Conservation (phyloP, 2,888 invertebrate genomes). For the Protodeltote pygarga region DNA sequence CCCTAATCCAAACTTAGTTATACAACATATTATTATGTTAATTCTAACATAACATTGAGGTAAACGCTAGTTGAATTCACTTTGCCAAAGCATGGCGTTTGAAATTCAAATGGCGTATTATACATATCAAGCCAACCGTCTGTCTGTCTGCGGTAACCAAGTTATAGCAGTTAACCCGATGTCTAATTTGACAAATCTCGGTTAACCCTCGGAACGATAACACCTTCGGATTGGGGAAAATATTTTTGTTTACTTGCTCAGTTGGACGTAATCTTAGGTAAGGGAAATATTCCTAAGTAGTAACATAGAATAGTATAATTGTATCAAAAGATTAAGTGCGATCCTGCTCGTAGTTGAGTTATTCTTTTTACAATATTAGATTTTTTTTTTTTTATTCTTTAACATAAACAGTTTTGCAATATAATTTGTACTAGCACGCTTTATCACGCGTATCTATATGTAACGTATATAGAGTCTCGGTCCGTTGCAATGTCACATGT, state of each 20-base stretch:
- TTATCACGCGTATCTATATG: too few species aligned
- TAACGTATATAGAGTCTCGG: too few species aligned
- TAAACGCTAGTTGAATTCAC: slow-evolving; percentile 47
- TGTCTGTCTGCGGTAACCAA: slow-evolving; percentile 61
- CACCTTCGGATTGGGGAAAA: slow-evolving; percentile 18
- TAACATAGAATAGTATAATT: too few species aligned
- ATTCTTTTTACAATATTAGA: too few species aligned
- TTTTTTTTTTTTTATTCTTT: too few species aligned
- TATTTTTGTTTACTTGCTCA: slow-evolving; percentile 8
- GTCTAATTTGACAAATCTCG: slow-evolving; percentile 65
- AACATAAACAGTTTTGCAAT: too few species aligned
- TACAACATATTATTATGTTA: slow-evolving; percentile 48
- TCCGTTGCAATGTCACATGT: too few species aligned
- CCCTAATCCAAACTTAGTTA: slow-evolving; percentile 31
- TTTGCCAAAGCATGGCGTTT: slow-evolving; percentile 52
- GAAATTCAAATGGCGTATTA: slow-evolving; percentile 67
- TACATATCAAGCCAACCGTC: slow-evolving; percentile 57
- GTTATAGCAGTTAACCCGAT: slow-evolving; percentile 58
- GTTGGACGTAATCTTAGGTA: neutral
- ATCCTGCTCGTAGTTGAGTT: neutral
- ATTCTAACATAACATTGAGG: slow-evolving; percentile 46
- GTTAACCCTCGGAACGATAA: slow-evolving; percentile 36
- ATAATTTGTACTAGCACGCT: too few species aligned
- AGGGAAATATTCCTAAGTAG: too few species aligned
- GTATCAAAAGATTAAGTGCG: neutral